Evolutionary conservation across 1,140 invertebrate species (phyloP).

Genomic region (Leptonema lineaticorne): DNA sequence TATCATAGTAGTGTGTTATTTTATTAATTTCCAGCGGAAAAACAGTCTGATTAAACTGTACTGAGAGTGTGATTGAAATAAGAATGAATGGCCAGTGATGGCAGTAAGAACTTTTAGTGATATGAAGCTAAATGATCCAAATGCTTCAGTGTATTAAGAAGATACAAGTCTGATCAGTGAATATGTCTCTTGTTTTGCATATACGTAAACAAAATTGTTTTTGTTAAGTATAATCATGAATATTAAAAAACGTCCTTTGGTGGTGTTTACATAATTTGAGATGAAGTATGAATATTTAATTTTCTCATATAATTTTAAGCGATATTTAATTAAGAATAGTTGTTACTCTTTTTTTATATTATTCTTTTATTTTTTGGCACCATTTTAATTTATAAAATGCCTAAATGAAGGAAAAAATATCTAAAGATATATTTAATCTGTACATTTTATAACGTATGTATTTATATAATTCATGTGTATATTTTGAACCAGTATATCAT

Average conservation of each 20-base stretch:
- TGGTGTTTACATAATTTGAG: not conserved
- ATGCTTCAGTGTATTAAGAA: conserved; percentile 38
- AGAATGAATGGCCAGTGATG: conserved; percentile 20
- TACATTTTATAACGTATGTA: conserved; percentile 23
- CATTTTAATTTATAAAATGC: not conserved
- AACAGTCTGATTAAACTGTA: conserved; percentile 30
- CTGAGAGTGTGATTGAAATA: conserved; percentile 1
- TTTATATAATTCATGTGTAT: too few species aligned
- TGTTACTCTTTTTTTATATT: not conserved
- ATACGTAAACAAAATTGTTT: conserved; percentile 13
- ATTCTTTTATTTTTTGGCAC: not conserved
- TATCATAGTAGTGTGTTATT: conserved; percentile 41
- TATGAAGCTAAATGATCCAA: conserved; percentile 13
- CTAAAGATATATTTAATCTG: not conserved
- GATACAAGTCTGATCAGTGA: conserved; percentile 40
- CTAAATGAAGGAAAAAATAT: not conserved
- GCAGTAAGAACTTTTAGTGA: conserved; percentile 15
- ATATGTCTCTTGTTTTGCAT: conserved; percentile 36
- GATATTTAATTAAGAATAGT: too few species aligned
- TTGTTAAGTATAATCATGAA: conserved; percentile 7
- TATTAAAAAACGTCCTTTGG: conserved; percentile 11
- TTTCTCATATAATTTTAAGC: too few species aligned
- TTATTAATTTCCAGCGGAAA: conserved; percentile 34
- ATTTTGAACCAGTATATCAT: too few species aligned
- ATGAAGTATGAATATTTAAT: too few species aligned